A percentile compares a stretch with the other conserved stretches of the same genome.
Evolutionary conservation across 2,797 vertebrate species (phyloP).

Genomic region (Tenualosa thibaudeaui): DNA sequence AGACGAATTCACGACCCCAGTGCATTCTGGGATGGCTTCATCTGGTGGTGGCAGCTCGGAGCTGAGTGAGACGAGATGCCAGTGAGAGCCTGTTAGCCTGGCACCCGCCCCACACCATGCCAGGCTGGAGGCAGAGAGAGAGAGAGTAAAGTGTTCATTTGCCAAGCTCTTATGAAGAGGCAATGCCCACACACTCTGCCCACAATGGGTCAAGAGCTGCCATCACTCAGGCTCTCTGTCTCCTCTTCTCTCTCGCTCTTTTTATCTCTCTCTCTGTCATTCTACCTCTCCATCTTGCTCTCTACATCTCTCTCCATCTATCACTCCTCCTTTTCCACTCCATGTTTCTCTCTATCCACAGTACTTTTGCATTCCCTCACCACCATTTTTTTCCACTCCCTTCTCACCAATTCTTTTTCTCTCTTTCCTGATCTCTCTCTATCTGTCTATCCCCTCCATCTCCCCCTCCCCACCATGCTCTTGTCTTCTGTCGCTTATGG

Average conservation of each 20-base stretch:
- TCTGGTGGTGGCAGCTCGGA: constrained; percentile 1
- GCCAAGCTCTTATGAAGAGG: constrained; percentile 24
- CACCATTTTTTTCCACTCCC: neutral
- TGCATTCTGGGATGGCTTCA: constrained; percentile 20
- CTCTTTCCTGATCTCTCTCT: neutral
- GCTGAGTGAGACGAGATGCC: neutral
- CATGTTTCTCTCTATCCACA: neutral
- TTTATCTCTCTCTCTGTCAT: constrained; percentile 31
- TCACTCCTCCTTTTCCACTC: neutral
- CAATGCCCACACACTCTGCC: constrained; percentile 52
- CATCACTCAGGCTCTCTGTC: constrained; percentile 40
- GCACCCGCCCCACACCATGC: neutral
- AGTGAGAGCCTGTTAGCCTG: neutral
- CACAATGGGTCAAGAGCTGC: constrained; percentile 48
- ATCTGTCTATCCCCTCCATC: neutral
- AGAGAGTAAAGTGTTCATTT: constrained; percentile 47
- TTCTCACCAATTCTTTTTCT: neutral
- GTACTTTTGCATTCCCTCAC: constrained; percentile 6
- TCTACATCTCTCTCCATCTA: neutral
- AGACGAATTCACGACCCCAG: neutral
- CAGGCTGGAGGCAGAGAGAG: constrained; percentile 11
- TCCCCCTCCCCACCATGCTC: neutral
- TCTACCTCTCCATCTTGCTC: neutral
- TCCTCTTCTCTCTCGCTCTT: constrained; percentile 41
- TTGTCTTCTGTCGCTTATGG: neutral